Base-by-base conservation (phyloP, 2,797 vertebrate genomes). In the Rhabdomys pumilio region DNA sequence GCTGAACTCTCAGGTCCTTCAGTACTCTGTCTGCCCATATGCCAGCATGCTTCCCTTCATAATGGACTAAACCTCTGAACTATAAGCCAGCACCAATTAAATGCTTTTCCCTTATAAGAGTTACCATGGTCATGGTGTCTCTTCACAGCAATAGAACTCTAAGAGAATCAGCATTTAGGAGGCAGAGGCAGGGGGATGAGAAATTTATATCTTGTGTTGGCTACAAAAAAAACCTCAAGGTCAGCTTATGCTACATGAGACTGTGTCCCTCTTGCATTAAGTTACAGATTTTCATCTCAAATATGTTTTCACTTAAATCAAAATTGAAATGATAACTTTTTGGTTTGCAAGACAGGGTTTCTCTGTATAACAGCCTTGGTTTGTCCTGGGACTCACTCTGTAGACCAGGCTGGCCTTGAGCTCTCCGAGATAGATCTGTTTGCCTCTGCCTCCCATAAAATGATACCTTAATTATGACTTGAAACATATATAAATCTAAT, bases 271-370 rank as follows among this genome's bases (percentile, higher is more conserved):
- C n/a, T 14, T 17, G 29, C 67, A 29, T 8, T 53, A 87, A 87
- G 38, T 31, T 73, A 41, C 15, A 13, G 26, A 44, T 90, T 92
- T 65, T 6, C 50, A 72, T 59, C 31, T 80, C 31, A 81, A 94
- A 95, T 84, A 77, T 5, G 89, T 89, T 92, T 95, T 94, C 8
- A 93, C 24, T 92, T 84, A 94, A 34, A 73, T 12, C 31, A 97
- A 93, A 96, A 92, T 85, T 59, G 94, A 92, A 81, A 83, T 73
- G 34, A 69, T 89, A 83, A 7, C 67, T 89, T 24, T 26, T 44
- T 75, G 20, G 22, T 41, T 44, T 75, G 24, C 22, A 44, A 26
- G 22, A 26, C 41, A 44, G 4, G 73, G 22, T 44, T 75, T 75
- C 73, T 44, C 22, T 72, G 41, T 38, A 9, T 17, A 34, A 29